Evolutionary conservation across 2,888 invertebrate genomes (phyloP).

Genomic region (Ephialtes manifestator): DNA sequence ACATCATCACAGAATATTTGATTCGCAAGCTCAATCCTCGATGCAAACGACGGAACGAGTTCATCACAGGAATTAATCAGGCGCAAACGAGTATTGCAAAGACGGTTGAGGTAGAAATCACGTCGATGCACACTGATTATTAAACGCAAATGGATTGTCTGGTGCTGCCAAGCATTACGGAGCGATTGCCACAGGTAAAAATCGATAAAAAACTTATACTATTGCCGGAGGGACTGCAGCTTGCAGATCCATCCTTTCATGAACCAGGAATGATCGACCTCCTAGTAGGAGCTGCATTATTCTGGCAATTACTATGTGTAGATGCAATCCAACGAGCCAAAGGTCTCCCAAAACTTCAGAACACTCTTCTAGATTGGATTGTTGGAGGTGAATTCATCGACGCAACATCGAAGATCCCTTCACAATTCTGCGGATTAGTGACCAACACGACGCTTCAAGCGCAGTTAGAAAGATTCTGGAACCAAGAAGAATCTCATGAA

Average conservation of each 20-base stretch:
- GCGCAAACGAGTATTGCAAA: too few species aligned
- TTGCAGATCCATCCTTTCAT: conserved; percentile 63
- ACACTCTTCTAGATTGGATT: conserved; percentile 62
- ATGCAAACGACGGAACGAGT: too few species aligned
- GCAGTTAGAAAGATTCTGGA: conserved; percentile 71
- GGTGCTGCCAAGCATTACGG: too few species aligned
- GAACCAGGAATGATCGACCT: conserved; percentile 61
- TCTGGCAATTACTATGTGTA: conserved; percentile 56
- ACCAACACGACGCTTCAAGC: conserved; percentile 41
- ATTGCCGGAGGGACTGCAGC: conserved; percentile 53
- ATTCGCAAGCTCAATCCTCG: too few species aligned
- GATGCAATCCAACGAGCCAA: conserved; percentile 38
- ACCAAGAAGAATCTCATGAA: conserved; percentile 67
- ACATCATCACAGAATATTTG: too few species aligned
- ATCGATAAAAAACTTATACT: neutral
- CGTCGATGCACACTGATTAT: too few species aligned
- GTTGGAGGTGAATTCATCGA: conserved; percentile 54
- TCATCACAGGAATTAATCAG: too few species aligned
- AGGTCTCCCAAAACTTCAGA: conserved; percentile 54
- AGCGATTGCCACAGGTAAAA: too few species aligned
- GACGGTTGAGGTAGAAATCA: too few species aligned
- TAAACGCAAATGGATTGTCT: too few species aligned
- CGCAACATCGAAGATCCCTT: neutral
- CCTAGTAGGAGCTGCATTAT: conserved; percentile 59
- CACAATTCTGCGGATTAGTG: conserved; percentile 45